Conservation (phyloP, 2,113 vertebrate species). For the Saccopteryx leptura region DNA sequence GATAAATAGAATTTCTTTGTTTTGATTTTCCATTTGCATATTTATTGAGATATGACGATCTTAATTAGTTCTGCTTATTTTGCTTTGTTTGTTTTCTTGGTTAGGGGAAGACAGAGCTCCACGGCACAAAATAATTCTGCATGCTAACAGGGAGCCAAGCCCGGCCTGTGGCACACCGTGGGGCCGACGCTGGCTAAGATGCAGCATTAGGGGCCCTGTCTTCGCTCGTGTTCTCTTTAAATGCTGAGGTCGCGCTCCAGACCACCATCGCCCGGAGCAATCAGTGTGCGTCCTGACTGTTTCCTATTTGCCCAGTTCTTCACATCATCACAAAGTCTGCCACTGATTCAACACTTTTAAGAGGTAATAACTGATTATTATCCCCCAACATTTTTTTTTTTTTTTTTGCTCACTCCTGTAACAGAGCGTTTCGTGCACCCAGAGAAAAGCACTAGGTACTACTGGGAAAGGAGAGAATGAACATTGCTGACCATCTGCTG, state of each 20-base stretch:
- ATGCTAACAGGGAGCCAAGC: slow-evolving; percentile 66
- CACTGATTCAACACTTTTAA: not conserved
- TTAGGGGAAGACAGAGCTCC: slow-evolving; percentile 80
- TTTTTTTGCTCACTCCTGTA: not conserved
- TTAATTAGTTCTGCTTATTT: slow-evolving; percentile 89
- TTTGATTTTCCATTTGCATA: slow-evolving; percentile 91
- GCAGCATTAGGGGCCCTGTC: slow-evolving; percentile 21
- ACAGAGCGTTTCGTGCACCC: not conserved
- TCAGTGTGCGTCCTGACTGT: not conserved
- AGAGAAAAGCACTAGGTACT: not conserved
- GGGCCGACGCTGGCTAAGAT: slow-evolving; percentile 37
- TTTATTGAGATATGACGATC: slow-evolving; percentile 90
- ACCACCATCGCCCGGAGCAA: not conserved
- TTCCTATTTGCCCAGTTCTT: slow-evolving; percentile 28
- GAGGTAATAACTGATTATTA: not conserved
- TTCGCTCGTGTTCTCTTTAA: slow-evolving; percentile 52
- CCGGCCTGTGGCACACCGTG: slow-evolving; percentile 53
- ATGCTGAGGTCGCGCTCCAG: slow-evolving; percentile 46
- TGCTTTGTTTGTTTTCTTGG: slow-evolving; percentile 77
- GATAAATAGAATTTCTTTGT: slow-evolving; percentile 89
- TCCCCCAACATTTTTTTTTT: not conserved
- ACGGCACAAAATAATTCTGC: slow-evolving; percentile 52
- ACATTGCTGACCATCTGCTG: not conserved
- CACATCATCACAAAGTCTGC: not conserved
- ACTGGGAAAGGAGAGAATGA: not conserved